These are phyloP conservation scores for Brachionus asplanchnoidis DNA, from an alignment of 1,140 invertebrate genomes.

Conservation along the genomic window DNA sequence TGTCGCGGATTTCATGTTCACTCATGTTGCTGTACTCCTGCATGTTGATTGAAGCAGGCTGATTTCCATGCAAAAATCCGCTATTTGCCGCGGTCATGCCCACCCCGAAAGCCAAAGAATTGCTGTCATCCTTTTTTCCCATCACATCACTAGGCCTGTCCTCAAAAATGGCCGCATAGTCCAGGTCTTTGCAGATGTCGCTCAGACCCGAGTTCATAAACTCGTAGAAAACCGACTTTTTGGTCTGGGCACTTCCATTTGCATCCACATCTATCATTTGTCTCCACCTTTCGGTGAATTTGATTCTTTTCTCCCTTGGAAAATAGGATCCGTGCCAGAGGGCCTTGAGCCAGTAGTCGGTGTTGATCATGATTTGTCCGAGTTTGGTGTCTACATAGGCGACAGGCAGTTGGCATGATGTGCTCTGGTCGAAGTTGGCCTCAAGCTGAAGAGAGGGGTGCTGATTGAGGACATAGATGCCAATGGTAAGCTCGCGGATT, in stretches of 20 bases:
- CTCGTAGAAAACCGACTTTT: constrained; percentile 52
- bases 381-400: constrained; percentile 54
- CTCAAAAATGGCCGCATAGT: background rate
- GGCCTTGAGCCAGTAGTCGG: constrained; percentile 57
- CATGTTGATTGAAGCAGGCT: background rate
- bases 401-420: constrained; percentile 52
- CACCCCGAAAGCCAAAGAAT: constrained; percentile 20
- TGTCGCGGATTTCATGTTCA: constrained; percentile 47
- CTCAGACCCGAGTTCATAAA: constrained; percentile 51
- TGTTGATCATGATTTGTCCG: constrained; percentile 52
- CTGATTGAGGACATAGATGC: constrained; percentile 55
- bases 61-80: background rate
- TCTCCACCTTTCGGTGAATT: constrained; percentile 56
- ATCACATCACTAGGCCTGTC: background rate
- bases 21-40: constrained; percentile 49
- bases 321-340: constrained; percentile 57
- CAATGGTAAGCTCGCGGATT: constrained; percentile 54
- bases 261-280: constrained; percentile 51
- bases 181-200: background rate
- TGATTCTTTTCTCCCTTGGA: constrained; percentile 55
- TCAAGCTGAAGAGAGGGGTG: constrained; percentile 51
- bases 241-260: constrained; percentile 51
- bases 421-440: constrained; percentile 54
- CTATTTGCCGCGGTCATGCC: constrained; percentile 15
- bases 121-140: background rate